phyloP scores from a whole-genome alignment of 2,888 invertebrate species.

The Plagodis dolabraria region DNA sequence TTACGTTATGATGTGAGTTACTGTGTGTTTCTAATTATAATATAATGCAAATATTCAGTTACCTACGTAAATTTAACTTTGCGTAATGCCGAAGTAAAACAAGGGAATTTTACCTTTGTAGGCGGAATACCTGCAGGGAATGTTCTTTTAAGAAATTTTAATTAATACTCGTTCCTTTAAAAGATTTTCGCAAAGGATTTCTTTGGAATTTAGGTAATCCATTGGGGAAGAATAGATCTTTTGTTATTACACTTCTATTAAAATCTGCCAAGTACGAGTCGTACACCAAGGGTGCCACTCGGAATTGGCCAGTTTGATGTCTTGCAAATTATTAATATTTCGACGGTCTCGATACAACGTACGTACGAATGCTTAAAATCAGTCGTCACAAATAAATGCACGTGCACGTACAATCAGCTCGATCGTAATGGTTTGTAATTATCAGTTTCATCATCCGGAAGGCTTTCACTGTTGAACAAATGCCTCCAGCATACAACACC shows the following conservation, averaged over 20 bases:
- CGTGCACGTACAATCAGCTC: too few relatives aligned
- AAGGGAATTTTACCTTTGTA: slow-evolving; percentile 18
- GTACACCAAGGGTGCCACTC: too few relatives aligned
- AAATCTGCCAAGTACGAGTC: too few relatives aligned
- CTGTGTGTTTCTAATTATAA: background rate
- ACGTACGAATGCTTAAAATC: too few relatives aligned
- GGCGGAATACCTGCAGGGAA: slow-evolving; percentile 9
- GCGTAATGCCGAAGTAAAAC: slow-evolving; percentile 21
- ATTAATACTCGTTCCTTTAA: slow-evolving; percentile 14
- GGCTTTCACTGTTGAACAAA: too few relatives aligned
- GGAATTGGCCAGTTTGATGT: too few relatives aligned
- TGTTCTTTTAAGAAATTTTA: slow-evolving; percentile 18
- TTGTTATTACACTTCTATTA: background rate
- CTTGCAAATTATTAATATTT: too few relatives aligned
- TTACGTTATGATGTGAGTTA: slow-evolving; percentile 3
- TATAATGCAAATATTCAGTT: slow-evolving; percentile 7
- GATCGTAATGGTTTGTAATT: too few relatives aligned
- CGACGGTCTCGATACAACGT: too few relatives aligned
- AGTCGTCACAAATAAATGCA: too few relatives aligned
- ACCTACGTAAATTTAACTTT: slow-evolving; percentile 12
- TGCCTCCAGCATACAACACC: too few relatives aligned
- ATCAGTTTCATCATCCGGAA: too few relatives aligned
- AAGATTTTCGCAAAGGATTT: background rate
- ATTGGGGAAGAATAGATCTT: background rate
- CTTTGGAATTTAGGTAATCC: slow-evolving; percentile 3